A percentile compares a stretch with the other conserved stretches of the same genome.
These are phyloP conservation scores for Benitochromis conjunctus DNA, from an alignment of 2,113 vertebrate species.

Conservation along the genomic window DNA sequence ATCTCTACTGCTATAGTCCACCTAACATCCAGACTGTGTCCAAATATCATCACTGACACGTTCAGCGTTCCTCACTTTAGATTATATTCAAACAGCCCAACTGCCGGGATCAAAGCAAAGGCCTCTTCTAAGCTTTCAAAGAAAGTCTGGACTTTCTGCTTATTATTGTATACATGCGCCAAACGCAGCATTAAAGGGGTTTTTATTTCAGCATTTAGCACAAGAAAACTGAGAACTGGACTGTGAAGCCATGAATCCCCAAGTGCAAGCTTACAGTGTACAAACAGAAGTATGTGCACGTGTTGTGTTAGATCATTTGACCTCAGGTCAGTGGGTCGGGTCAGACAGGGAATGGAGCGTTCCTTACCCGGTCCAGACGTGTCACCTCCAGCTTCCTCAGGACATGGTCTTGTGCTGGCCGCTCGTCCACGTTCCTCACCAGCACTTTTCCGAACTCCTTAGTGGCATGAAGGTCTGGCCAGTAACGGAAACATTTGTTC, in stretches of 20 bases:
- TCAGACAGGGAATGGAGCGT: background rate
- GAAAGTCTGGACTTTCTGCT: background rate
- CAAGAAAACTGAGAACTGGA: background rate
- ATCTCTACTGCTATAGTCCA: background rate
- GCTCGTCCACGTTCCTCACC: slow-evolving; percentile 76
- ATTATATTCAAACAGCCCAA: background rate
- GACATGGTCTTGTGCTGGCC: slow-evolving; percentile 77
- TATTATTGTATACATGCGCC: background rate
- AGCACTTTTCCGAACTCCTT: slow-evolving; percentile 74
- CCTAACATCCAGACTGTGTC: background rate
- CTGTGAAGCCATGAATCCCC: background rate
- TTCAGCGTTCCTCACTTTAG: background rate
- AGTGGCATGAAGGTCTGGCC: slow-evolving; percentile 74
- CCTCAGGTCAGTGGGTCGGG: slow-evolving; percentile 29
- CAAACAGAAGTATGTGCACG: background rate
- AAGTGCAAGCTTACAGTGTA: background rate
- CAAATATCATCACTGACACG: background rate
- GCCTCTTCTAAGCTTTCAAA: background rate
- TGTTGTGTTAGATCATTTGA: slow-evolving; percentile 23
- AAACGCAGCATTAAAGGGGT: background rate
- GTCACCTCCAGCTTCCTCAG: slow-evolving; percentile 80
- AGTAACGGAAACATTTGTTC: slow-evolving; percentile 87
- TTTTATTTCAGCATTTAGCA: background rate
- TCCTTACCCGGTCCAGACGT: slow-evolving; percentile 72
- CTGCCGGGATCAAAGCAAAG: background rate